These are phyloP conservation scores for Bicyclus anynana DNA, from an alignment of 1,140 invertebrate genomes.

Conservation along the genomic window DNA sequence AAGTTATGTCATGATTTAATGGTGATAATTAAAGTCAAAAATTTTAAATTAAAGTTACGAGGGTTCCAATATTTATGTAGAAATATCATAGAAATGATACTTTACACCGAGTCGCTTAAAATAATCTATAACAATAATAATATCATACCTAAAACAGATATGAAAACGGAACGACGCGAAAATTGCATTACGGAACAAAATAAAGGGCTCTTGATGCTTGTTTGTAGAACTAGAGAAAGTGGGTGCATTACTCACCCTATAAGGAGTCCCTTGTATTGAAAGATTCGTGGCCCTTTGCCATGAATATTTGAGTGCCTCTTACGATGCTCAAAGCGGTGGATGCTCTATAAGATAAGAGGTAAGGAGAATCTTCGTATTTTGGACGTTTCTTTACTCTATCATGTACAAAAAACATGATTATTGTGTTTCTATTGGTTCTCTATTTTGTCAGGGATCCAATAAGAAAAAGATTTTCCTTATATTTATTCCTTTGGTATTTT, in stretches of 20 bases:
- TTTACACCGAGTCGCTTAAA: too few species aligned
- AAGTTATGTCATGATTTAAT: too few species aligned
- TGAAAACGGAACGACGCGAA: too few species aligned
- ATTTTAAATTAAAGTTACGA: too few species aligned
- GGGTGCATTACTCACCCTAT: constrained; percentile 50
- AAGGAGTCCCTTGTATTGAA: constrained; percentile 37
- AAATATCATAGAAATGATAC: too few species aligned
- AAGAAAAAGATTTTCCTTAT: constrained; percentile 1
- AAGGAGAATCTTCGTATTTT: constrained; percentile 4
- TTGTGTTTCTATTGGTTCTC: constrained; percentile 4
- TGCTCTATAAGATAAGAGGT: constrained; percentile 10
- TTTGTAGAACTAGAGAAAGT: constrained; percentile 52
- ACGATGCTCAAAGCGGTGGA: constrained; percentile 37
- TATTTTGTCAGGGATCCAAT: background rate
- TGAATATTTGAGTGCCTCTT: constrained; percentile 59
- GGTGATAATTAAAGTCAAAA: too few species aligned
- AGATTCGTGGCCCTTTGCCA: constrained; percentile 39
- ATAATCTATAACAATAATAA: too few species aligned
- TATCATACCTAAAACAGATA: constrained; percentile 18
- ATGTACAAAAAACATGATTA: constrained; percentile 1
- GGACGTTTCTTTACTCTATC: constrained; percentile 1
- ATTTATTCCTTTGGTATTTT: background rate
- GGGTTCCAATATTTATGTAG: too few species aligned
- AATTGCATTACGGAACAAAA: constrained; percentile 56
- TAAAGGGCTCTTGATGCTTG: constrained; percentile 52